phyloP scores from a whole-genome alignment of 2,888 invertebrate genomes.

The Heliothis peltigera region DNA sequence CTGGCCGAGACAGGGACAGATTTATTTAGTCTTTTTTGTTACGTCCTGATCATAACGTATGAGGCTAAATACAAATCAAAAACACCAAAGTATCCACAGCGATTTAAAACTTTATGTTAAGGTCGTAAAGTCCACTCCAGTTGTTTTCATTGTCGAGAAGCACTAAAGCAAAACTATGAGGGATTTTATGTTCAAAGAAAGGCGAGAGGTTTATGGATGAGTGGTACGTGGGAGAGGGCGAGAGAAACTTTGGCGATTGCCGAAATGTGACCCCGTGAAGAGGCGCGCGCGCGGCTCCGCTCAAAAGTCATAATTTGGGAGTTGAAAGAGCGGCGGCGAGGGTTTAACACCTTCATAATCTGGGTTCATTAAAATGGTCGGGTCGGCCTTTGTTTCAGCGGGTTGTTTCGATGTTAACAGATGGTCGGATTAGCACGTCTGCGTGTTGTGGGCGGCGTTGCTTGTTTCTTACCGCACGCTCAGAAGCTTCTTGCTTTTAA shows the following conservation, averaged over 20 bases:
- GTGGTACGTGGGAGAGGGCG: constrained; percentile 74
- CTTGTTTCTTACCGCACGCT: constrained; percentile 65
- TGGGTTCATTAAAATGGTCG: constrained; percentile 87
- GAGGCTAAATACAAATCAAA: constrained; percentile 82
- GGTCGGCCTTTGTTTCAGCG: constrained; percentile 89
- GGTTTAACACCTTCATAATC: constrained; percentile 90
- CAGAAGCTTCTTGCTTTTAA: constrained; percentile 56
- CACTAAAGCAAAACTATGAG: constrained; percentile 74
- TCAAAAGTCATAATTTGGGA: constrained; percentile 88
- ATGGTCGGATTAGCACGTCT: constrained; percentile 87
- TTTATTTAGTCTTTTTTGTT: constrained; percentile 85
- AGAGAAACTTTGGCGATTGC: constrained; percentile 77
- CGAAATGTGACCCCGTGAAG: constrained; percentile 87
- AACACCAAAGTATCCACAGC: constrained; percentile 65
- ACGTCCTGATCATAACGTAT: constrained; percentile 85
- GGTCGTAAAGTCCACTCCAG: constrained; percentile 76
- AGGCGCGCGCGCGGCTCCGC: constrained; percentile 74
- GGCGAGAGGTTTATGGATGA: constrained; percentile 78
- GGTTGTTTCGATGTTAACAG: constrained; percentile 86
- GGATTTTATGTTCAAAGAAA: constrained; percentile 80
- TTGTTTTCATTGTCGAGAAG: constrained; percentile 63
- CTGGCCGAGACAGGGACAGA: constrained; percentile 84
- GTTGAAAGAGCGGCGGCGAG: constrained; percentile 86
- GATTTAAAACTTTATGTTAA: constrained; percentile 72
- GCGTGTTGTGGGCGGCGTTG: constrained; percentile 73